Base-by-base conservation (phyloP, 53 echinoderm and acorn worm genomes). In the Crossaster papposus region DNA sequence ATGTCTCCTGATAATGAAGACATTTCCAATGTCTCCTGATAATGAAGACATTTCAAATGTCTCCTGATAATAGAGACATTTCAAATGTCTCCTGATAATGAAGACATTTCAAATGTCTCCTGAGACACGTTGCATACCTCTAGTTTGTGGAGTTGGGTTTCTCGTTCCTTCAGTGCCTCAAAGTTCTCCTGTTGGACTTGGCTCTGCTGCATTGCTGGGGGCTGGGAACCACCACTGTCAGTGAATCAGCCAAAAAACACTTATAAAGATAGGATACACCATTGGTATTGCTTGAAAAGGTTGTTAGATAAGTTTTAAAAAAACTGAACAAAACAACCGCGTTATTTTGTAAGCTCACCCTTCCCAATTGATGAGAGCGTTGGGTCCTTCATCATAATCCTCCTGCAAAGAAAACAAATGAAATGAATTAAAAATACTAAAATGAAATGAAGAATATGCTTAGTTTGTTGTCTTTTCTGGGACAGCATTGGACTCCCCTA, bases 101-200 rank as follows among this genome's bases (percentile, higher is more conserved):
- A 62, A 4, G 17, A 6, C 23, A 28, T 10, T 68, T 68, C 17
- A 26, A 28, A 23, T 4, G 68, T 58, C 4, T 13, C 12, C 23
- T 15, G 72, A 20, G 31, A 22, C 2, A 22, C 71, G 65, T 83
- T 71, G 51, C 72, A 0, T 76, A 97, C 97, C 95, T 97, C 97
- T 76, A 97, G 86, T 80, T 97, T 97, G 23, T 91, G 91, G 76
- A 97, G 93, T 75, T 95, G 94, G 35, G 95, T 81, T 50, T 97
- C 97, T 83, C 97, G 94, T 76, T 97, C 97, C 77, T 93, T 84
- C 77, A 97, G 76, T 0, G 88, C 94, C 52, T 91, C 92, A 72
- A 95, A 83, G 75, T 96, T 95, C 58, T 94, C 94, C 33, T 97
- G 89, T 28, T 90, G 91, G 9, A 97, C 7, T 88, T 95, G 96